Conservation (phyloP, 2,113 vertebrate species). For the Oncorhynchus gorbuscha region DNA sequence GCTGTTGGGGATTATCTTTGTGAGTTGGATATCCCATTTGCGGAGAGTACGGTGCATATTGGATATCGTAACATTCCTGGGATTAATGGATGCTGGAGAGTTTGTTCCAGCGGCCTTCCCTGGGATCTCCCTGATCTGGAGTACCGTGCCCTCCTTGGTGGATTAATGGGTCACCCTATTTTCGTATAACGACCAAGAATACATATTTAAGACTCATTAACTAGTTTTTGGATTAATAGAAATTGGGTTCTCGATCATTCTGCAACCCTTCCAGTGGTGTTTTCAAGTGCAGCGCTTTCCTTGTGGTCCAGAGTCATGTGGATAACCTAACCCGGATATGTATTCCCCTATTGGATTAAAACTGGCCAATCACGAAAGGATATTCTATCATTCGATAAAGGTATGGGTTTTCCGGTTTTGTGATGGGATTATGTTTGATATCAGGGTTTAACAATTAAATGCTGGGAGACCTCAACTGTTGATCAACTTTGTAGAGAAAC, state of each 20-base stretch:
- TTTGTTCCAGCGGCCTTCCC: constrained; percentile 65
- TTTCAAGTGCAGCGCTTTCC: constrained; percentile 21
- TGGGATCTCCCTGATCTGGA: constrained; percentile 76
- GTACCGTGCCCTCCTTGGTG: constrained; percentile 69
- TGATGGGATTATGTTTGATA: constrained; percentile 70
- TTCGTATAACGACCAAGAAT: constrained; percentile 58
- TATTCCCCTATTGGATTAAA: constrained; percentile 89
- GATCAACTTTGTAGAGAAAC: constrained; percentile 50
- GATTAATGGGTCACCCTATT: constrained; percentile 68
- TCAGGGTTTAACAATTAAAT: constrained; percentile 68
- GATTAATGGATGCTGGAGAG: constrained; percentile 72
- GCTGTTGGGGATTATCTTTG: constrained; percentile 54
- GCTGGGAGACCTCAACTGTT: constrained; percentile 70
- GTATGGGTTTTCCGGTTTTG: constrained; percentile 63
- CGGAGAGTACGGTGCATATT: constrained; percentile 71
- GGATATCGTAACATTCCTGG: constrained; percentile 71
- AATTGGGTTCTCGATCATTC: constrained; percentile 57
- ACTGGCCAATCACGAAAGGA: constrained; percentile 62
- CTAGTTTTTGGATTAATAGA: constrained; percentile 71
- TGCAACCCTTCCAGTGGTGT: constrained; percentile 44
- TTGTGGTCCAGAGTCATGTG: constrained; percentile 63
- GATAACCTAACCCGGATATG: constrained; percentile 82
- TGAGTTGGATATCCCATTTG: constrained; percentile 69
- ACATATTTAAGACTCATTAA: constrained; percentile 53
- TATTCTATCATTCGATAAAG: constrained; percentile 60